A percentile compares a stretch with the other conserved stretches of the same genome.
phyloP scores from a whole-genome alignment of 2,888 invertebrate species.

The Thumatha senex region DNA sequence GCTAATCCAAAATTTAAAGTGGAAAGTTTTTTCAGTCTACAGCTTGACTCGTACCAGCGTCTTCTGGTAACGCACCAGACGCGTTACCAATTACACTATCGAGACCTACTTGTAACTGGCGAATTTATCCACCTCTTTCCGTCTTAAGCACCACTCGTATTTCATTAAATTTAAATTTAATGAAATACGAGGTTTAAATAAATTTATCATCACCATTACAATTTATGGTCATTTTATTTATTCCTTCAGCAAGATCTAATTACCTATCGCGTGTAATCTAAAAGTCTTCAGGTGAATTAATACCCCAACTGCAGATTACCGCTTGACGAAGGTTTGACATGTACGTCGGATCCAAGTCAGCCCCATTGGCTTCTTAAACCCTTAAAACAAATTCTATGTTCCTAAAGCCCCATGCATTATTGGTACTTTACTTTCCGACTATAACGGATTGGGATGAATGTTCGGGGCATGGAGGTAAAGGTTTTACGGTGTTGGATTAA shows the following conservation, averaged over 20 bases:
- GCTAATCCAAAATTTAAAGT: no score
- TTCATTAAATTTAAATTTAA: no score
- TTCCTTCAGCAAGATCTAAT: slow-evolving; percentile 32
- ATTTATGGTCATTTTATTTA: slow-evolving; percentile 29
- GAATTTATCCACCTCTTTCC: no score
- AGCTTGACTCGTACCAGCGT: no score
- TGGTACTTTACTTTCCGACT: background rate
- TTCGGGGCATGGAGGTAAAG: background rate
- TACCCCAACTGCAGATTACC: slow-evolving; percentile 36
- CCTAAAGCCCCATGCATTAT: slow-evolving; percentile 15
- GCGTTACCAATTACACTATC: no score
- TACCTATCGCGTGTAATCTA: slow-evolving; percentile 33
- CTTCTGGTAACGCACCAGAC: no score
- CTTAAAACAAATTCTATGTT: slow-evolving; percentile 37
- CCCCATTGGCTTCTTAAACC: slow-evolving; percentile 22
- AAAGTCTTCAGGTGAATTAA: slow-evolving; percentile 42
- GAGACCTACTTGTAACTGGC: no score
- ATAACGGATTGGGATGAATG: background rate
- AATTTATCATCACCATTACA: background rate
- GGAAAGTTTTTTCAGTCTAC: no score
- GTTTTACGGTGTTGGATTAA: background rate
- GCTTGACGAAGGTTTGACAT: slow-evolving; percentile 46
- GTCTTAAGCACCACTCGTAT: no score
- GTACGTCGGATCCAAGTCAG: slow-evolving; percentile 21
- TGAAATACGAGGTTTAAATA: no score